These are phyloP conservation scores for Strix aluco DNA, from an alignment of 2,113 vertebrate species.

Conservation along the genomic window DNA sequence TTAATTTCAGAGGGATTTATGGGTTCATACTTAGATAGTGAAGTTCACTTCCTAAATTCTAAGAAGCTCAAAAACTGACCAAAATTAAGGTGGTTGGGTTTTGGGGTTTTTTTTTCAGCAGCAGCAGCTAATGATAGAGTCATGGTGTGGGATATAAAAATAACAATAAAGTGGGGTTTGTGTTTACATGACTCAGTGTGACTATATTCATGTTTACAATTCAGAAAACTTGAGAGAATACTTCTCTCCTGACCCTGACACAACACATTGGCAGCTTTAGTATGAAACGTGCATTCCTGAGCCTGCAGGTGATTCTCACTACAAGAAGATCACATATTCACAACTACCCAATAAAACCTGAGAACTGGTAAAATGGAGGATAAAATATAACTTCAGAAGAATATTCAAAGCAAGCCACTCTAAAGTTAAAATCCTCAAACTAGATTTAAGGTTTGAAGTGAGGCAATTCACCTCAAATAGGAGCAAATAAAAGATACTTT, in stretches of 20 bases:
- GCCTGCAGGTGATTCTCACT: neutral
- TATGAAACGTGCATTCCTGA: neutral
- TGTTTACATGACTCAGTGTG: neutral
- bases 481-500: conserved; percentile 71
- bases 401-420: conserved; percentile 51
- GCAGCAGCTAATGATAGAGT: neutral
- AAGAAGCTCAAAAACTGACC: neutral
- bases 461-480: conserved; percentile 65
- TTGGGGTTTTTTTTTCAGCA: neutral
- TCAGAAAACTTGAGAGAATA: neutral
- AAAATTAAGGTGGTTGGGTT: neutral
- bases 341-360: conserved; percentile 3
- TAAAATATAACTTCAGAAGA: conserved; percentile 48
- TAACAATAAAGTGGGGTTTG: neutral
- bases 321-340: neutral
- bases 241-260: neutral
- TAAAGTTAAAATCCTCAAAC: conserved; percentile 43
- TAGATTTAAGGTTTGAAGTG: conserved; percentile 58
- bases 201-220: neutral
- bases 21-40: neutral
- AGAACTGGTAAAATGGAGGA: conserved; percentile 31
- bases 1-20: neutral
- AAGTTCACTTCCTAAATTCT: neutral
- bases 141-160: neutral
- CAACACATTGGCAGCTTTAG: neutral